These are phyloP conservation scores for Steinernema feltiae DNA, from an alignment of 1,140 invertebrate genomes.

Conservation along the genomic window DNA sequence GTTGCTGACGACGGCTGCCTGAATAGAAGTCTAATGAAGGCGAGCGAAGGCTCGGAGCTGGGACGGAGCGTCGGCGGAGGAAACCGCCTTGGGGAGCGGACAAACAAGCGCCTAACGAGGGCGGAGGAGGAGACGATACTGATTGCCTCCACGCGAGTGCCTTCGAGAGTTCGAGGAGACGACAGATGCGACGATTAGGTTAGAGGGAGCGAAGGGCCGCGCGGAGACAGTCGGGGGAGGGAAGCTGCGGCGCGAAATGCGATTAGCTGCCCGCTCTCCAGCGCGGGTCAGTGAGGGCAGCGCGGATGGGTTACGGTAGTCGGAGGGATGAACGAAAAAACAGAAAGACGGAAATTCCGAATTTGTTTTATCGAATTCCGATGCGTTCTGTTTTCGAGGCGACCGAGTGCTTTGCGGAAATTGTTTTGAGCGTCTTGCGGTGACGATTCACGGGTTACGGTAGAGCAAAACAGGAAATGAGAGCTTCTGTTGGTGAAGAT, in stretches of 20 bases:
- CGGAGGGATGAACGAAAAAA: not conserved
- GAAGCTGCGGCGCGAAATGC: not conserved
- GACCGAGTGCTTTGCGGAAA: not conserved
- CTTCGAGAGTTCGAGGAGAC: not conserved
- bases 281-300: not conserved
- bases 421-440: no score
- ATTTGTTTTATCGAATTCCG: not conserved
- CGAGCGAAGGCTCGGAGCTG: not conserved
- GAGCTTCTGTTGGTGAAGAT: no score
- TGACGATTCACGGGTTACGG: no score
- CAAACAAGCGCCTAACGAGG: conserved; percentile 12
- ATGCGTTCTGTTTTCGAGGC: not conserved
- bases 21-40: conserved; percentile 11
- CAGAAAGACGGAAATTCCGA: not conserved
- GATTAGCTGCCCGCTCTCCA: conserved; percentile 4
- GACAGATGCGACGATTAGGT: conserved; percentile 13
- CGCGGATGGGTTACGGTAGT: not conserved
- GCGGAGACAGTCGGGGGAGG: not conserved
- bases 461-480: no score
- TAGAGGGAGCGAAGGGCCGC: not conserved
- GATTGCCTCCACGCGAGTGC: conserved; percentile 5
- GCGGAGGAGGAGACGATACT: conserved; percentile 9
- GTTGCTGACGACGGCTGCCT: not conserved
- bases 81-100: not conserved
- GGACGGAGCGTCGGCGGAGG: not conserved